Evolutionary conservation across 2,113 vertebrate genomes (phyloP).

Genomic region (Melanocharis versteri): DNA sequence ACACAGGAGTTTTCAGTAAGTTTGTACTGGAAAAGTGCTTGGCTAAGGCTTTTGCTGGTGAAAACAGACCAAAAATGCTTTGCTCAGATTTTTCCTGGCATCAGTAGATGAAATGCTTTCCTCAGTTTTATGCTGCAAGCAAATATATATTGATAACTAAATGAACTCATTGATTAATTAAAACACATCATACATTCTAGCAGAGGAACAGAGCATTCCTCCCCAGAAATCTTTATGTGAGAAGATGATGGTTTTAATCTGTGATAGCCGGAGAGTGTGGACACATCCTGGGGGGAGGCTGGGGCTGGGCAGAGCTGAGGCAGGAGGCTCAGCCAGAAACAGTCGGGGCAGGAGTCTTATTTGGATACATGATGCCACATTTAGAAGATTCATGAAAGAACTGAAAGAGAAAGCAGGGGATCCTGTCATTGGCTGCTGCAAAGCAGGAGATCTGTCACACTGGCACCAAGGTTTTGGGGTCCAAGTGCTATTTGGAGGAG

Average conservation of each 20-base stretch:
- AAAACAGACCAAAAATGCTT: slow-evolving; percentile 47
- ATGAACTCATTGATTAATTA: not conserved
- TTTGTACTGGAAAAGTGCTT: slow-evolving; percentile 46
- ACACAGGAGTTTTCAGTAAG: not conserved
- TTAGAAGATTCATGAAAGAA: not conserved
- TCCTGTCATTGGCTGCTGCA: not conserved
- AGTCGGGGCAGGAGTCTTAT: not conserved
- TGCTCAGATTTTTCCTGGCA: slow-evolving; percentile 36
- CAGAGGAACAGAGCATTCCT: not conserved
- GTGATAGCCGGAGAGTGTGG: not conserved
- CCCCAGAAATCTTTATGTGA: not conserved
- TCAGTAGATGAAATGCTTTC: slow-evolving; percentile 8
- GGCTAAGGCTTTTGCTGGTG: slow-evolving; percentile 30
- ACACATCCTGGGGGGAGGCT: not conserved
- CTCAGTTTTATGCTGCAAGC: not conserved
- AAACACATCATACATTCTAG: not conserved
- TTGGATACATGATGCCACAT: not conserved
- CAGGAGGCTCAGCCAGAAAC: not conserved
- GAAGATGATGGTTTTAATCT: not conserved
- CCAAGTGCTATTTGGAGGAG: not conserved
- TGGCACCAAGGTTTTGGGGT: not conserved
- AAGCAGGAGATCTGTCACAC: not conserved
- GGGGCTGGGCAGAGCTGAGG: not conserved
- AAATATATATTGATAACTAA: not conserved
- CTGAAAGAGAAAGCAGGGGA: not conserved